A percentile compares a stretch with the other conserved stretches of the same genome.
Conservation (phyloP, 2,113 vertebrate species). For the Micronycteris hirsuta region DNA sequence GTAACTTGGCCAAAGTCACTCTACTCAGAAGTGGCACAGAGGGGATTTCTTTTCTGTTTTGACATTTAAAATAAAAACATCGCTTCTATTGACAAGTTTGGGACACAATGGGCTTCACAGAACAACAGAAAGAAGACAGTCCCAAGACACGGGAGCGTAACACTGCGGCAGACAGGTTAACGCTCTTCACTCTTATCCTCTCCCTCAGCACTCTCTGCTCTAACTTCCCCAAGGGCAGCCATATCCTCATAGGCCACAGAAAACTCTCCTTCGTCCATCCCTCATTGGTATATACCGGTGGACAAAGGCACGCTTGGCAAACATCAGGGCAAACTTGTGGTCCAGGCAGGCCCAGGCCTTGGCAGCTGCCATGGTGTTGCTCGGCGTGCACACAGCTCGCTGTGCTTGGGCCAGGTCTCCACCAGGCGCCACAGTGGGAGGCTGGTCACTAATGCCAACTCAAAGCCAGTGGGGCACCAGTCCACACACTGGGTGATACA, state of each 20-base stretch:
- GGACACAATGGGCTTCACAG: too few relatives aligned
- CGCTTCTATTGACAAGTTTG: too few relatives aligned
- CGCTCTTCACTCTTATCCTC: background rate
- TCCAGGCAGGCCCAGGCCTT: background rate
- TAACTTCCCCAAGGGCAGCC: background rate
- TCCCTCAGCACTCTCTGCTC: too few relatives aligned
- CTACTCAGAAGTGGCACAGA: background rate
- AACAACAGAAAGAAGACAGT: too few relatives aligned
- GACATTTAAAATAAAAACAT: too few relatives aligned
- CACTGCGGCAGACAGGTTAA: too few relatives aligned
- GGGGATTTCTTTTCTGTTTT: too few relatives aligned
- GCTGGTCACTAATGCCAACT: background rate
- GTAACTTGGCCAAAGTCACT: background rate
- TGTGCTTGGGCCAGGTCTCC: background rate
- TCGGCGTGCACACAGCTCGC: background rate
- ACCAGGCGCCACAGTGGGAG: background rate
- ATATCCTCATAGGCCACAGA: background rate
- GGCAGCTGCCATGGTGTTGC: background rate
- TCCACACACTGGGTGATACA: background rate
- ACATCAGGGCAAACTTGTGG: background rate
- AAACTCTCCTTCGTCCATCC: too few relatives aligned
- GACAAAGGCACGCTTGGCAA: background rate
- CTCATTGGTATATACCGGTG: background rate
- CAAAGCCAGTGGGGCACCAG: background rate
- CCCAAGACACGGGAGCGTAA: too few relatives aligned